Evolutionary conservation across 2,113 vertebrate genomes (phyloP).

Genomic region (Upupa epops): DNA sequence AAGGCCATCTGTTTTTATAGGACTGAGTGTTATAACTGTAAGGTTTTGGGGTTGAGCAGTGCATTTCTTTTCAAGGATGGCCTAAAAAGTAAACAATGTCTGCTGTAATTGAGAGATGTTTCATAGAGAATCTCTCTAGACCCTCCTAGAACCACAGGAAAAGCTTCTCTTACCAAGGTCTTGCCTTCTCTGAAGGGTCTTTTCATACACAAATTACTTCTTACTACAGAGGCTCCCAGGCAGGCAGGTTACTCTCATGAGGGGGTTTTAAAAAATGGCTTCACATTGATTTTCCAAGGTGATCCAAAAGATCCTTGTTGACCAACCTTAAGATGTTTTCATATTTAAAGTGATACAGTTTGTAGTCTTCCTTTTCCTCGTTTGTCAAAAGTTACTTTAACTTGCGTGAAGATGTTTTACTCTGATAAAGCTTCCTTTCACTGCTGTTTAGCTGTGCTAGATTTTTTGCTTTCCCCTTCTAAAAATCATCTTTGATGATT

Average conservation of each 20-base stretch:
- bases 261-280: not conserved
- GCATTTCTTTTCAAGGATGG: no score
- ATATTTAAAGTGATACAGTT: not conserved
- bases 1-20: not conserved
- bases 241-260: not conserved
- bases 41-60: not conserved
- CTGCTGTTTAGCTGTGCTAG: not conserved
- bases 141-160: not conserved
- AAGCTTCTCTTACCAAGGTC: accelerated
- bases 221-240: not conserved
- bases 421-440: not conserved
- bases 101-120: not conserved
- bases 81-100: no score
- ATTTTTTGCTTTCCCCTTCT: not conserved
- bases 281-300: not conserved
- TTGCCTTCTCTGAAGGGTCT: not conserved
- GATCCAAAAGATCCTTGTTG: not conserved
- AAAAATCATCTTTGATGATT: not conserved
- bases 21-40: not conserved
- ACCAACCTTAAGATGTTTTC: not conserved
- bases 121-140: not conserved
- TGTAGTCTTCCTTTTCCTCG: not conserved
- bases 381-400: not conserved
- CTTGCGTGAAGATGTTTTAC: not conserved
- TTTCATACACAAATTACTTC: not conserved